A percentile compares a stretch with the other conserved stretches of the same genome.
These are phyloP conservation scores for Drosophila mayri DNA, from an alignment of 1,140 invertebrate genomes.

Conservation along the genomic window DNA sequence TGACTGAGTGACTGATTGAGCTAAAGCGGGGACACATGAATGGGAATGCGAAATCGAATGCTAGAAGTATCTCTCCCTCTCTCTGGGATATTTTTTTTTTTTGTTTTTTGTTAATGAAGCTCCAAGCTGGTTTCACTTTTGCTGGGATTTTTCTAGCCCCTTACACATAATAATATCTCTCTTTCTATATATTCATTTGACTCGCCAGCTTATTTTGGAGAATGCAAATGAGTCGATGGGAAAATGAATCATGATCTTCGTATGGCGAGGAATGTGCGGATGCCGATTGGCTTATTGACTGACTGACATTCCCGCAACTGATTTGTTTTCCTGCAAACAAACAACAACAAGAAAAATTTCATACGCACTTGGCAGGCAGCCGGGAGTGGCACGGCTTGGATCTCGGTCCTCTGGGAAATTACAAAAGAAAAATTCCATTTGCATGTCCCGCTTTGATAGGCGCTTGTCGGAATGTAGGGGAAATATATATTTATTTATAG, in stretches of 20 bases:
- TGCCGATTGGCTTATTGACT: not conserved
- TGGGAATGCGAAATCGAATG: constrained; percentile 22
- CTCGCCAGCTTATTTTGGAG: constrained; percentile 25
- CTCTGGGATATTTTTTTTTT: constrained; percentile 24
- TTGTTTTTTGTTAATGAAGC: constrained; percentile 61
- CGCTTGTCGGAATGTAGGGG: constrained; percentile 39
- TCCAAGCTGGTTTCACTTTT: constrained; percentile 55
- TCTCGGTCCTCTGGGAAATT: constrained; percentile 3
- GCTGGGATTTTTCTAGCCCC: constrained; percentile 5
- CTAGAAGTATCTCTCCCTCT: constrained; percentile 5
- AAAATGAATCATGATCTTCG: constrained; percentile 37
- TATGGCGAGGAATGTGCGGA: constrained; percentile 20
- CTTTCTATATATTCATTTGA: not conserved
- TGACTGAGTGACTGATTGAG: constrained; percentile 6
- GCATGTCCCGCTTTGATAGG: constrained; percentile 23
- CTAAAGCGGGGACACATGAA: constrained; percentile 20
- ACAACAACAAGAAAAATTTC: constrained; percentile 1
- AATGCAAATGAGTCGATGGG: constrained; percentile 41
- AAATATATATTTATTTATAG: not conserved
- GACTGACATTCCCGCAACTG: not conserved
- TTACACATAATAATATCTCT: not conserved
- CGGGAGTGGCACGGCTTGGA: constrained; percentile 27
- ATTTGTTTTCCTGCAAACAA: not conserved
- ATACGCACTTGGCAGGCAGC: constrained; percentile 32
- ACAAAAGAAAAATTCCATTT: constrained; percentile 21